These are phyloP conservation scores for Zootoca vivipara DNA, from an alignment of 2,113 vertebrate genomes.

Conservation along the genomic window DNA sequence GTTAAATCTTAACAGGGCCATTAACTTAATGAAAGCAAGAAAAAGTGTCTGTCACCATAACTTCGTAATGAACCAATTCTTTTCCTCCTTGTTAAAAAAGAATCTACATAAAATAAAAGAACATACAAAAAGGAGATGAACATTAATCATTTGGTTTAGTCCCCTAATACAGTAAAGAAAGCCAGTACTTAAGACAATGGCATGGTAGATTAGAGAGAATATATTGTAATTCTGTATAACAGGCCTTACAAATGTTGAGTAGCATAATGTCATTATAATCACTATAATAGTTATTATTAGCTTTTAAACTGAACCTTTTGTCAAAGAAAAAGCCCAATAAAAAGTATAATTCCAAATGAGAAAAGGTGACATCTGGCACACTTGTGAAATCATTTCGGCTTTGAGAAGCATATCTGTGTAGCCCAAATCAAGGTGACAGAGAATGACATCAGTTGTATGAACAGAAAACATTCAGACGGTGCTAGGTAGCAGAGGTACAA, in stretches of 20 bases:
- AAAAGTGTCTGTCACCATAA: not conserved
- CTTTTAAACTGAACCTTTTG: not conserved
- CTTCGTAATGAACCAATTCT: not conserved
- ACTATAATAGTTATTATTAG: not conserved
- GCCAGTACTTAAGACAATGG: not conserved
- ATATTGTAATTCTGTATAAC: not conserved
- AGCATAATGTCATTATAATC: not conserved
- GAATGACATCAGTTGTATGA: not conserved
- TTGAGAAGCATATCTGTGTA: not conserved
- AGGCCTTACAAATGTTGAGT: not conserved
- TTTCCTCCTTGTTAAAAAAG: not conserved
- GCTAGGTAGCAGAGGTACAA: not conserved
- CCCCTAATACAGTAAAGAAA: not conserved
- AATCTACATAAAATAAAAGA: not conserved
- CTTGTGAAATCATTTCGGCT: not conserved
- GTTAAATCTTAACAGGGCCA: conserved; percentile 5
- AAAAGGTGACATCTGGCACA: not conserved
- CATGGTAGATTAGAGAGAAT: not conserved
- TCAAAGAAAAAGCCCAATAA: not conserved
- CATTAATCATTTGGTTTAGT: not conserved
- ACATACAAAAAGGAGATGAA: not conserved
- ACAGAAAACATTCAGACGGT: not conserved
- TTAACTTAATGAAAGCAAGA: accelerated
- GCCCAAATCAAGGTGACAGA: not conserved
- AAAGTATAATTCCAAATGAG: not conserved